Conservation (phyloP, 2,113 vertebrate genomes). For the Silurus asotus region DNA sequence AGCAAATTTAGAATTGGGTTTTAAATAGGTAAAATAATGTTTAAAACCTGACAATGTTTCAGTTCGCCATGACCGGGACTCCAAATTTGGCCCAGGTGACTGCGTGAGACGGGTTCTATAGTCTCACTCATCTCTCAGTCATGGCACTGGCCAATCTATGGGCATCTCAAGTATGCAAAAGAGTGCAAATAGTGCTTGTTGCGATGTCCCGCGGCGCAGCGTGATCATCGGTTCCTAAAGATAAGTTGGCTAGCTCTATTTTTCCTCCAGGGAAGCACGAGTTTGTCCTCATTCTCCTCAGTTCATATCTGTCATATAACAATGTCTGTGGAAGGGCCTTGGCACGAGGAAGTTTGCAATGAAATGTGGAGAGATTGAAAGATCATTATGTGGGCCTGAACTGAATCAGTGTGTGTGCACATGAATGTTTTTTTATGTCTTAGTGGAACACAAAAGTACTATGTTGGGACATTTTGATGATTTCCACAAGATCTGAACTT, state of each 20-base stretch:
- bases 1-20: not conserved
- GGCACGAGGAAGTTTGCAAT: not conserved
- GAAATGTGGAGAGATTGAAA: slow-evolving; percentile 7
- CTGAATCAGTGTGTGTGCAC: not conserved
- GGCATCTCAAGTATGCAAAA: not conserved
- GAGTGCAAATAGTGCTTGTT: not conserved
- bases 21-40: not conserved
- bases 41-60: not conserved
- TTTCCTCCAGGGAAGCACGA: not conserved
- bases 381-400: no score
- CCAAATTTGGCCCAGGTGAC: not conserved
- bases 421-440: not conserved
- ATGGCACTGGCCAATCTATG: not conserved
- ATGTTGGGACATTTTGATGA: not conserved
- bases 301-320: not conserved
- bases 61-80: not conserved
- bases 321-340: not conserved
- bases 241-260: not conserved
- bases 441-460: not conserved
- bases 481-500: not conserved
- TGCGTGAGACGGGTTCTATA: not conserved
- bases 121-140: not conserved
- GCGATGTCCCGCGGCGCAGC: not conserved
- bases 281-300: not conserved
- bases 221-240: not conserved